Evolutionary conservation across 2,113 vertebrate species (phyloP), one percentile per base, ranked within the genome.

Genomic region (Pelusios castaneus): DNA sequence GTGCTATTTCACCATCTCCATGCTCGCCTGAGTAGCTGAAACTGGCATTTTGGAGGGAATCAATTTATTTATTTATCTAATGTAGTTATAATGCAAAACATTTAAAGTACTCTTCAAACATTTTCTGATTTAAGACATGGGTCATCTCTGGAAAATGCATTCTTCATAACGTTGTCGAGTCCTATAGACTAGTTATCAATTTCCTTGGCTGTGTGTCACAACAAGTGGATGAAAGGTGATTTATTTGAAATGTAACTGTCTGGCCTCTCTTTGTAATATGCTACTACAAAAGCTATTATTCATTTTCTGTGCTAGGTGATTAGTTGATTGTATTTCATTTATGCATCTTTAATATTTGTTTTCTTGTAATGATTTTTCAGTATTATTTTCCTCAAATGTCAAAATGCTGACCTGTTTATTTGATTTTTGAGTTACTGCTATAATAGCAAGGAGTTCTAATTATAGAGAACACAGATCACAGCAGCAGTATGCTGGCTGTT

Each of bases 381-480:
- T 90, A 95, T 91, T 95, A 90, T 97, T 97, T 96, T 92, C 16
- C 4, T 94, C 56, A 96, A 95, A 96, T 95, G 89, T 97, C 93
- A 96, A 89, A 96, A 96, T 89, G 16, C 89, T 89, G 81, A 70
- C 88, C 95, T 98, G 85, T 97, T 98, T 97, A 96, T 97, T 97
- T 29, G 8, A 94, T 89, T 95, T 92, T 93, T 96, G 88, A 94
- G 77, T 86, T 97, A 95, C 90, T 91, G 60, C 75, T 97, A 58
- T 92, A 95, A 96, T 85, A 97, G 70, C 45, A 88, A 81, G 73
- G 90, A 70, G 22, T 49, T 97, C 54, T 97, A 97, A 96, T 97
- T 97, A 96, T 85, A 93, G 76, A 92, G 79, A 52, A 56, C 87
- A 73, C 80, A 73, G 78, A 96, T 87, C 82, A 93, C 81, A 92